Conservation (phyloP, 2,888 invertebrate species). For the Theretra japonica region DNA sequence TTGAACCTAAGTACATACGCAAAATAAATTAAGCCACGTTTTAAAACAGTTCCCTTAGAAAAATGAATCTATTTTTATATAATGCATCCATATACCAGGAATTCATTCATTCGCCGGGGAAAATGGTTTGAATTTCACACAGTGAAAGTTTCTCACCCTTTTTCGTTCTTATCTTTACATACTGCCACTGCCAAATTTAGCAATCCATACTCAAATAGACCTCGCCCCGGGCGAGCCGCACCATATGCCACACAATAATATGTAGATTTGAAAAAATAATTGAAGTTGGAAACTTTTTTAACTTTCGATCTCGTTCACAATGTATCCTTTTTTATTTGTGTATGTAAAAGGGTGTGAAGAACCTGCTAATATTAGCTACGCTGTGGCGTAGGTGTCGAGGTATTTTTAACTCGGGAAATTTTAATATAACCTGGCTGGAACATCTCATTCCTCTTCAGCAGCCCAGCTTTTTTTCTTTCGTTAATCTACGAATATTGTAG, state of each 20-base stretch:
- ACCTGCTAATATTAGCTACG: not conserved
- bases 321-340: not conserved
- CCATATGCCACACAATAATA: not conserved
- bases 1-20: no score
- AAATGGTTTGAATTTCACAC: not conserved
- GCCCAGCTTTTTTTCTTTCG: not conserved
- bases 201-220: slow-evolving; percentile 26
- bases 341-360: not conserved
- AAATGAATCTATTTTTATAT: no score
- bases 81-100: no score
- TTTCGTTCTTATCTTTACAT: slow-evolving; percentile 1
- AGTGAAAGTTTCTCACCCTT: not conserved
- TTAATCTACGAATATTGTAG: not conserved
- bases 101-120: not conserved
- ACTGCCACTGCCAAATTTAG: not conserved
- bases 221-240: not conserved
- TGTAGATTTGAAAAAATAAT: not conserved
- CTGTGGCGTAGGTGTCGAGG: not conserved
- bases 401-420: not conserved
- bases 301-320: not conserved
- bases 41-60: no score
- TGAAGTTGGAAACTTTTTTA: not conserved
- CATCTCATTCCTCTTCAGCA: not conserved
- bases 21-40: no score
- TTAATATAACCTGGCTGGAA: not conserved